Evolutionary conservation across 2,113 vertebrate species (phyloP).

Genomic region (Hippocampus guttulatus): DNA sequence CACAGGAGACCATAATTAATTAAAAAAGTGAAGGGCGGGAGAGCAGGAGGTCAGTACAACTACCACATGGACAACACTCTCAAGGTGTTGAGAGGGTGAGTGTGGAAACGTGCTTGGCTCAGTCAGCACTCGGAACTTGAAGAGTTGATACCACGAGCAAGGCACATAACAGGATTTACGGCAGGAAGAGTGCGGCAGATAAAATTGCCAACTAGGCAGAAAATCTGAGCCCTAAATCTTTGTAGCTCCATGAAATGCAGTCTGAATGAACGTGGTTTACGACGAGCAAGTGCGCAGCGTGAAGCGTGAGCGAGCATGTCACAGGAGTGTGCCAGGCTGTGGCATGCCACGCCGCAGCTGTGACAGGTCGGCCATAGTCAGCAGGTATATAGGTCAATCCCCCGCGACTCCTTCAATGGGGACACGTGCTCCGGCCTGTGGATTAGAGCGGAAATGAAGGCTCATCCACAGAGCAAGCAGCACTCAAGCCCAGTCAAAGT

Average conservation of each 20-base stretch:
- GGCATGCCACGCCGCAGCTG: slow-evolving; percentile 30
- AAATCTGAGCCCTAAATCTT: slow-evolving; percentile 5
- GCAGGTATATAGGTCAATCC: slow-evolving; percentile 75
- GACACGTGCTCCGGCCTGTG: slow-evolving; percentile 61
- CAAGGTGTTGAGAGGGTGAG: slow-evolving; percentile 45
- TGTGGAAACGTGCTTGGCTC: slow-evolving; percentile 40
- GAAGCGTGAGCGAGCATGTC: slow-evolving; percentile 55
- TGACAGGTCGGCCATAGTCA: slow-evolving; percentile 67
- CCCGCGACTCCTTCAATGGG: slow-evolving; percentile 70
- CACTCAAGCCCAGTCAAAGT: slow-evolving; percentile 40
- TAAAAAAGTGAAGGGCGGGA: slow-evolving; percentile 58
- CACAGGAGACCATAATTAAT: slow-evolving; percentile 55
- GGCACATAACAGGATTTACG: not conserved
- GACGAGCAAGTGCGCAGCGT: slow-evolving; percentile 32
- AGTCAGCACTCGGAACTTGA: slow-evolving; percentile 1
- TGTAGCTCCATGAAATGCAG: slow-evolving; percentile 3
- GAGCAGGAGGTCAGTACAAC: slow-evolving; percentile 19
- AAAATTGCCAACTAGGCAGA: slow-evolving; percentile 1
- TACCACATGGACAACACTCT: slow-evolving; percentile 14
- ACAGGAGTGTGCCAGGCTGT: slow-evolving; percentile 38
- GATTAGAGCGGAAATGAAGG: slow-evolving; percentile 76
- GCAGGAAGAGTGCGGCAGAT: not conserved
- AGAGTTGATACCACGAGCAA: not conserved
- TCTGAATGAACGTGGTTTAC: slow-evolving; percentile 35
- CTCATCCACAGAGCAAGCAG: slow-evolving; percentile 66